Percentiles rank a stretch among this genome's conserved stretches.
Conservation (phyloP, 2,113 vertebrate species). For the Dendrocopos noguchii region DNA sequence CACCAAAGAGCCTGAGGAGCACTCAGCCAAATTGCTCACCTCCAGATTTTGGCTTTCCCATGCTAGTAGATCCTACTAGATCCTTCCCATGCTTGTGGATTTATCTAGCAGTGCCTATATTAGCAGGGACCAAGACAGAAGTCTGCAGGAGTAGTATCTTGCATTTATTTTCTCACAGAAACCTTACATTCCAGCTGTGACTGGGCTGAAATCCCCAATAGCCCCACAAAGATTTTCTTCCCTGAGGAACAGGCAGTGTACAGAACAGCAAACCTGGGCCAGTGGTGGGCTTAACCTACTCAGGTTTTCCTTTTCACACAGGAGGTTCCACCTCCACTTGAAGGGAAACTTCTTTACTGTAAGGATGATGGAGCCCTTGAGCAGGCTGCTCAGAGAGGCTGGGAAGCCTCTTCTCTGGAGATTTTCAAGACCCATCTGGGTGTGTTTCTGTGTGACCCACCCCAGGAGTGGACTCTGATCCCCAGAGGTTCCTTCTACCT, state of each 20-base stretch:
- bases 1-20: neutral
- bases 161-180: neutral
- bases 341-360: too few species aligned
- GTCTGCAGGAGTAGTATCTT: neutral
- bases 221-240: neutral
- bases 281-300: neutral
- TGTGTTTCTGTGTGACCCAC: too few species aligned
- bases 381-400: too few species aligned
- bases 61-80: neutral
- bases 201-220: neutral
- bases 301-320: neutral
- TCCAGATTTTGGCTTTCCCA: neutral
- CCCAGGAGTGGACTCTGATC: too few species aligned
- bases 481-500: too few species aligned
- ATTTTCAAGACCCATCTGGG: too few species aligned
- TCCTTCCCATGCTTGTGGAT: neutral
- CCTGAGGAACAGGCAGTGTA: too few species aligned
- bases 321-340: too few species aligned
- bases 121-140: neutral
- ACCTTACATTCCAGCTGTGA: neutral
- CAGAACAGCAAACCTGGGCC: neutral
- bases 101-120: accelerated
- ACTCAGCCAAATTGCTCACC: neutral
- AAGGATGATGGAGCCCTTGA: too few species aligned
- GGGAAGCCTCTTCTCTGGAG: too few species aligned